phyloP scores from a whole-genome alignment of 1,140 invertebrate genomes.

The Thrips palmi region DNA sequence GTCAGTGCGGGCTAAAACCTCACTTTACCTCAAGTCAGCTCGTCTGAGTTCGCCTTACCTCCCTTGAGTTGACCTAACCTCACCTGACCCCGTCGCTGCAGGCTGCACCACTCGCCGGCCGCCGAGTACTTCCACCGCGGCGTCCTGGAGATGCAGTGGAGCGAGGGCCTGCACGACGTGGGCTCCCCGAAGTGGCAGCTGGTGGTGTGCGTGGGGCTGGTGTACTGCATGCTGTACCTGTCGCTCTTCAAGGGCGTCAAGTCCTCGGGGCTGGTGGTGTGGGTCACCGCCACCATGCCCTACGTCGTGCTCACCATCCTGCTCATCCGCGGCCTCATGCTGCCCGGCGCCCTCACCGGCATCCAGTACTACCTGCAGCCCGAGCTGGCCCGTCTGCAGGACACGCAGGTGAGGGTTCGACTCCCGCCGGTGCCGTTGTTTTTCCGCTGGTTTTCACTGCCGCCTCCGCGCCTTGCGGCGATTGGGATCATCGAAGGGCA shows the following conservation, averaged over 20 bases:
- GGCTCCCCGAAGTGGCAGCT: constrained; percentile 56
- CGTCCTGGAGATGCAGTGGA: constrained; percentile 57
- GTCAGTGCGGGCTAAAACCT: too few relatives aligned
- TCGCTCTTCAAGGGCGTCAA: constrained; percentile 73
- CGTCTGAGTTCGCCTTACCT: too few relatives aligned
- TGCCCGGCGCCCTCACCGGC: constrained; percentile 60
- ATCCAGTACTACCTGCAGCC: constrained; percentile 74
- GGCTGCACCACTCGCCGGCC: constrained; percentile 35
- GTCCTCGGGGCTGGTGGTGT: constrained; percentile 71
- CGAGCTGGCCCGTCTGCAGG: constrained; percentile 47
- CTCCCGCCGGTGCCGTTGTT: background rate
- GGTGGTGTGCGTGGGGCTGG: constrained; percentile 42
- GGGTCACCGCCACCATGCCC: constrained; percentile 62
- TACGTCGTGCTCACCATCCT: constrained; percentile 58
- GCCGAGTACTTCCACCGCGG: constrained; percentile 49
- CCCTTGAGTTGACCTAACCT: too few relatives aligned
- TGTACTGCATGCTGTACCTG: constrained; percentile 60
- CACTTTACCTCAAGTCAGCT: too few relatives aligned
- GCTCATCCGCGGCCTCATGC: constrained; percentile 43
- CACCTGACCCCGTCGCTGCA: constrained; percentile 13
- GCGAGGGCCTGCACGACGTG: constrained; percentile 46
- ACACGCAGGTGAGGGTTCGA: constrained; percentile 37
- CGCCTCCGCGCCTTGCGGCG: too few relatives aligned
- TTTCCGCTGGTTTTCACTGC: too few relatives aligned
- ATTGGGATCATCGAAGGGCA: too few relatives aligned